Percentiles rank a stretch among this genome's conserved stretches.
These are phyloP conservation scores for Mactromeris polynyma DNA, from an alignment of 2,888 invertebrate genomes.

Conservation along the genomic window DNA sequence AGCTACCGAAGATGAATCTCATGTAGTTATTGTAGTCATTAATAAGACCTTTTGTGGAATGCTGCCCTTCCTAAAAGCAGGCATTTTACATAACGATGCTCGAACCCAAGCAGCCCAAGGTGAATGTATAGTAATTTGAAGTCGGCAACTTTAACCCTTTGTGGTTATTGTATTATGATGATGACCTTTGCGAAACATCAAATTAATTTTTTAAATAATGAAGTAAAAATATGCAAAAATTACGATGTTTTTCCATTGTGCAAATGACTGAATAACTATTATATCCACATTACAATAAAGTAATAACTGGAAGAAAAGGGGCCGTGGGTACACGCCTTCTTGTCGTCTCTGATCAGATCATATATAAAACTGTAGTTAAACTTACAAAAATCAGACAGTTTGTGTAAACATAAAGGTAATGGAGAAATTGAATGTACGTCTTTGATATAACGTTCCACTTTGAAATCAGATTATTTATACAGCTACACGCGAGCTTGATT, in stretches of 20 bases:
- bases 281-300: neutral
- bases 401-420: neutral
- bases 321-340: neutral
- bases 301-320: neutral
- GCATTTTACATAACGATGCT: too few species aligned
- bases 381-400: neutral
- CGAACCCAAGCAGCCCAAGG: too few species aligned
- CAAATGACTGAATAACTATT: neutral
- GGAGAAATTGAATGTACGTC: neutral
- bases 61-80: too few species aligned
- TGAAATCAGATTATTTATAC: neutral
- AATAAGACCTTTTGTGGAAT: too few species aligned
- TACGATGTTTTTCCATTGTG: neutral
- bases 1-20: too few species aligned
- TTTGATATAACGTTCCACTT: neutral
- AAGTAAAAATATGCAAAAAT: too few species aligned
- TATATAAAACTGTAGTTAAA: neutral
- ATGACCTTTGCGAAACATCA: too few species aligned
- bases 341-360: neutral
- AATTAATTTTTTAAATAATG: too few species aligned
- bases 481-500: neutral
- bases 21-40: too few species aligned
- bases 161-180: too few species aligned
- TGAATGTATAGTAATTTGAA: too few species aligned
- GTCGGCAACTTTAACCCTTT: too few species aligned